These are phyloP conservation scores for Buphagus erythrorhynchus DNA, from an alignment of 2,797 vertebrate genomes.

Conservation along the genomic window DNA sequence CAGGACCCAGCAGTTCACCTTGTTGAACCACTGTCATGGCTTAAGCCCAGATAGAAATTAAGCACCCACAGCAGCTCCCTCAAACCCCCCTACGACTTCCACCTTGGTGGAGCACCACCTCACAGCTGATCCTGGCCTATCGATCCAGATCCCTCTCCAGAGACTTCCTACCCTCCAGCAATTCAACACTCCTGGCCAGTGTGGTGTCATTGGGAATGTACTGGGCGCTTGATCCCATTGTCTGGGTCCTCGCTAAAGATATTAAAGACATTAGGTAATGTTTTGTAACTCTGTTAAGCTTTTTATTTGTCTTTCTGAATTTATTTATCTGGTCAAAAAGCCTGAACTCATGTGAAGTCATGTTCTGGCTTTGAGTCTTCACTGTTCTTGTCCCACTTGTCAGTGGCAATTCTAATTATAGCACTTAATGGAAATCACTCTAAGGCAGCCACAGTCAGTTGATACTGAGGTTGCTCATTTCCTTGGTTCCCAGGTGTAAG, in stretches of 20 bases:
- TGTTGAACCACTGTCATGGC: background rate
- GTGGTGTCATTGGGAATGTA: rapidly evolving
- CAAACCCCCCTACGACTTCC: no score
- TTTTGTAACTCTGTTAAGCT: background rate
- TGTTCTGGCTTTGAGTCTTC: background rate
- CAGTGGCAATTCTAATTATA: background rate
- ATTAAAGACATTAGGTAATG: background rate
- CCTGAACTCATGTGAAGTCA: background rate
- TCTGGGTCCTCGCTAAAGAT: background rate
- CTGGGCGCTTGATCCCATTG: background rate
- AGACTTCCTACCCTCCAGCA: background rate
- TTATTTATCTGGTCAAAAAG: background rate
- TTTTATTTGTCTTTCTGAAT: background rate
- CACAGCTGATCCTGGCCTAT: background rate
- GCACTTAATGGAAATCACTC: background rate
- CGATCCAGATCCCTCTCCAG: background rate
- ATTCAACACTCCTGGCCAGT: background rate
- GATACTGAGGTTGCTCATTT: background rate
- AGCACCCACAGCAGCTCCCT: no score
- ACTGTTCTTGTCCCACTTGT: background rate
- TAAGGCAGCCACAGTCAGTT: background rate
- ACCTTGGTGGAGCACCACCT: background rate
- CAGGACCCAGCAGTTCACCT: background rate
- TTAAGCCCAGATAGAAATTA: background rate
- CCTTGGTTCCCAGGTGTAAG: background rate